A percentile compares a stretch with the other conserved stretches of the same genome.
Evolutionary conservation across 2,797 vertebrate genomes (phyloP).

Genomic region (Lemur catta): DNA sequence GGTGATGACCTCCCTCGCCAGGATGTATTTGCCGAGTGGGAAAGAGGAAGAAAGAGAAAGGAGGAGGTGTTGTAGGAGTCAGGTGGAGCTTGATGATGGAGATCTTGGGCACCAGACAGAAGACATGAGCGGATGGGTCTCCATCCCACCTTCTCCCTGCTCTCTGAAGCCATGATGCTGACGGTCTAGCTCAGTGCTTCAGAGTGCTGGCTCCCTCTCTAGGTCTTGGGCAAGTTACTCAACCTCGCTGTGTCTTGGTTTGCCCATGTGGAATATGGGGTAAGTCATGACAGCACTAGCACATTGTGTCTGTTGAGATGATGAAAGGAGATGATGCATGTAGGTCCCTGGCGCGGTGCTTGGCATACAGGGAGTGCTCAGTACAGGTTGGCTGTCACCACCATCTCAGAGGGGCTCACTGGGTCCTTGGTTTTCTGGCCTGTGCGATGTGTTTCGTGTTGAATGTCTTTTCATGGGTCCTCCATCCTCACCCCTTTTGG

Average conservation of each 20-base stretch:
- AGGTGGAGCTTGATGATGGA: not conserved
- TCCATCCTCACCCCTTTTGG: not conserved
- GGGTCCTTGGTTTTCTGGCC: not conserved
- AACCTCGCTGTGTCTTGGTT: rapidly evolving
- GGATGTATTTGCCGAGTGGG: no score
- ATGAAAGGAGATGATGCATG: rapidly evolving
- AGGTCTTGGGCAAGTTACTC: not conserved
- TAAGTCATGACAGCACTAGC: not conserved
- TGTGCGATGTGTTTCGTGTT: rapidly evolving
- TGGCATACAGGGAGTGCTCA: not conserved
- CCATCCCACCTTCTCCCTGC: no score
- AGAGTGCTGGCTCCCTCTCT: not conserved
- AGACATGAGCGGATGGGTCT: rapidly evolving
- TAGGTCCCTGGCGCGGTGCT: rapidly evolving
- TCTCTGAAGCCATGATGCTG: not conserved
- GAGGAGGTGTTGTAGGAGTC: rapidly evolving
- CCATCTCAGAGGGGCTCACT: rapidly evolving
- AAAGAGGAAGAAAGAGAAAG: not conserved
- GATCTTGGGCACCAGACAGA: not conserved
- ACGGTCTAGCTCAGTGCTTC: not conserved
- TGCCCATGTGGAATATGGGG: not conserved
- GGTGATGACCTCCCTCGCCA: not conserved
- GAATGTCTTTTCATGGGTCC: not conserved
- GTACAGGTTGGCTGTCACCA: rapidly evolving
- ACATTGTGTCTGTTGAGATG: not conserved